Base-by-base conservation (phyloP, 2,797 vertebrate species). In the Atherinosoma microstoma region DNA sequence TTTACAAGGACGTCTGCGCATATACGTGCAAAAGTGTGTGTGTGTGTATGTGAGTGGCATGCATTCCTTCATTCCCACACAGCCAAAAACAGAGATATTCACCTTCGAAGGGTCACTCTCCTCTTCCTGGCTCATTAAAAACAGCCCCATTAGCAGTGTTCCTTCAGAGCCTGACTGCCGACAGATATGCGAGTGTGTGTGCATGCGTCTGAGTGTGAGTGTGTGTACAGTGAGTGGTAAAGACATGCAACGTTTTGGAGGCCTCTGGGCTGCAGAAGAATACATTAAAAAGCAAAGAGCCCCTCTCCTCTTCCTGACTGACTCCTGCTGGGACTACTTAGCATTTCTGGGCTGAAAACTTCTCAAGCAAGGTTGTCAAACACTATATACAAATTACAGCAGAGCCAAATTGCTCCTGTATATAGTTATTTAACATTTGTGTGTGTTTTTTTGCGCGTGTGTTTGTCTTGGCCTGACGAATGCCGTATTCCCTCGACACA, bases 271-370 rank as follows among this genome's bases (percentile, higher is more conserved):
- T 89, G 84, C 86, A 54, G 73, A 87, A 89, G 92, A 94, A 94
- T 94, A 94, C 87, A 94, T 93, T 93, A 93, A 94, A 92, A 91
- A 85, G 87, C 87, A 92, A 90, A 91, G 89, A 92, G 87, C 85
- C 83, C 83, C 84, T 89, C 86, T 91, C 76, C 85, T 89, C 90
- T 85, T 89, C 77, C 87, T 92, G 91, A 93, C 87, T 94, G 92
- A 91, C 93, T 94, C 96, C 95, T 93, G 95, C 94, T 91, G 95
- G 93, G 95, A 94, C 92, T 93, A 93, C 94, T 96, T 96, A 95
- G 95, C 94, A 96, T 94, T 88, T 93, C 89, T 92, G 87, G 92
- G 94, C 93, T 93, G 92, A 95, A 90, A 94, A 91, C 93, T 94
- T 94, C 90, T 89, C 91, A 78, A 88, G 92, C 86, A 94, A 95